phyloP scores from a whole-genome alignment of 1,140 invertebrate genomes.

The Cotesia glomerata region DNA sequence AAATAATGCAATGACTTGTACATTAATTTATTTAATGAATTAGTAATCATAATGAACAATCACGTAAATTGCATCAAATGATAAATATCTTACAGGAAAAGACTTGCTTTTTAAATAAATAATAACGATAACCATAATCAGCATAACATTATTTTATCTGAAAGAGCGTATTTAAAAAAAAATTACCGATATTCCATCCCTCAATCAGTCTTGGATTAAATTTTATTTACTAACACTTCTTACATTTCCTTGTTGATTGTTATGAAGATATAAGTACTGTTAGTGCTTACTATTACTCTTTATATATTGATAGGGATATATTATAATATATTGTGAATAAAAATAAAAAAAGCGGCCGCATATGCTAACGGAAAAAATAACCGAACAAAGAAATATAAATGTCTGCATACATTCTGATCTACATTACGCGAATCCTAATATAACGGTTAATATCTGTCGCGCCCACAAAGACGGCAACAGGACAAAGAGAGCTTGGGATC shows the following conservation, averaged over 20 bases:
- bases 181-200: no score
- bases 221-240: no score
- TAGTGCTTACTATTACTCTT: no score
- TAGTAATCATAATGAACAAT: background rate
- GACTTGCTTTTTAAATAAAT: background rate
- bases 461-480: slow-evolving; percentile 12
- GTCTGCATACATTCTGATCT: slow-evolving; percentile 10
- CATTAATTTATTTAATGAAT: no score
- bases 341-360: background rate
- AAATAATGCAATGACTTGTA: no score
- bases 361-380: background rate
- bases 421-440: slow-evolving; percentile 24
- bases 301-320: background rate
- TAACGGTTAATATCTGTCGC: slow-evolving; percentile 26
- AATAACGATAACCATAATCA: background rate
- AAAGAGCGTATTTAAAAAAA: no score
- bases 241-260: no score
- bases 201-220: no score
- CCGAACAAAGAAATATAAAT: background rate
- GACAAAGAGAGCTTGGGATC: slow-evolving; percentile 10
- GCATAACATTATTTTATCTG: no score
- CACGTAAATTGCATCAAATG: no score
- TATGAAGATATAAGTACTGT: no score
- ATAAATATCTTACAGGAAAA: background rate
- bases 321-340: background rate